phyloP scores from a whole-genome alignment of 2,888 invertebrate genomes.

The Rotaria socialis region DNA sequence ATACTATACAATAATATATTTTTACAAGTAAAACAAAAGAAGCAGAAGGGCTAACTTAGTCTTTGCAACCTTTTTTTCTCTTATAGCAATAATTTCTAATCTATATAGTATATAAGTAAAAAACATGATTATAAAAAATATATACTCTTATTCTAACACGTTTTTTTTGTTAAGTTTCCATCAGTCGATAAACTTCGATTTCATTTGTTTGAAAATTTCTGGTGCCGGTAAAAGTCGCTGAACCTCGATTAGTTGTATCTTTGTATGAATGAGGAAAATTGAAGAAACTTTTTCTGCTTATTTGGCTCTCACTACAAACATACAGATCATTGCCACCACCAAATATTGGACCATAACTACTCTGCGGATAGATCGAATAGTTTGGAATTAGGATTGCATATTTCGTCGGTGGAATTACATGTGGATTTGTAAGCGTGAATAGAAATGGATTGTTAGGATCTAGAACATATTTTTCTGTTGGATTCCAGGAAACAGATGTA shows the following conservation, averaged over 20 bases:
- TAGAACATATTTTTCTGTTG: not conserved
- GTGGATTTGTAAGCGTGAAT: not conserved
- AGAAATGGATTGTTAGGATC: conserved; percentile 36
- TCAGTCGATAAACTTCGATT: not conserved
- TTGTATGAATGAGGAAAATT: not conserved
- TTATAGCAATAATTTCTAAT: no score
- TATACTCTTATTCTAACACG: not conserved
- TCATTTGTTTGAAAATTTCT: not conserved
- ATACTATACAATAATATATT: no score
- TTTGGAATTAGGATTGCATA: not conserved
- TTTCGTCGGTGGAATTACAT: not conserved
- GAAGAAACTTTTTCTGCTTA: not conserved
- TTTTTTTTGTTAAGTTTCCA: not conserved
- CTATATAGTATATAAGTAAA: no score
- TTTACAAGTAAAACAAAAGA: no score
- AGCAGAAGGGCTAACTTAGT: no score
- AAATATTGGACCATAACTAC: not conserved
- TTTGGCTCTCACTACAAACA: not conserved
- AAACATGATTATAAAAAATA: not conserved
- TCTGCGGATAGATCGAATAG: not conserved
- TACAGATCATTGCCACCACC: not conserved
- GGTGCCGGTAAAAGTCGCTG: not conserved
- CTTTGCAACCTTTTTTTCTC: no score
- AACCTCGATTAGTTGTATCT: not conserved
- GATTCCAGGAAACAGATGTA: conserved; percentile 20